Evolutionary conservation across 92 coral and sea anemone species (phyloP).

Genomic region (Parazoanthus darwini): DNA sequence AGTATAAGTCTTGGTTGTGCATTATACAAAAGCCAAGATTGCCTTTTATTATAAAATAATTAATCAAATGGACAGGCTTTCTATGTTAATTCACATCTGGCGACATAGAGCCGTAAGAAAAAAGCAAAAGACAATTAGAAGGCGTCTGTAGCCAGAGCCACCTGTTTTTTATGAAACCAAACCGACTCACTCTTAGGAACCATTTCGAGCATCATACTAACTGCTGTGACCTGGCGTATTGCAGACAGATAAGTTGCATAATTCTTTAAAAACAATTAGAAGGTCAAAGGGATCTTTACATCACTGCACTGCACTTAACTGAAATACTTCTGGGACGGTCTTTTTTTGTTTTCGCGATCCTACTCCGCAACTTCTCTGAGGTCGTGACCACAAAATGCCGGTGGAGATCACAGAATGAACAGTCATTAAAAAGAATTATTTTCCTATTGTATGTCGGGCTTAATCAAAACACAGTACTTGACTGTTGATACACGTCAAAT

Average conservation of each 20-base stretch:
- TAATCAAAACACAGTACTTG: conserved; percentile 20
- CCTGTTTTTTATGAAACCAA: neutral
- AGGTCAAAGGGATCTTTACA: neutral
- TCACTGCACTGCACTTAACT: neutral
- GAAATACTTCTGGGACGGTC: no score
- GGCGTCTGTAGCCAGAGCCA: neutral
- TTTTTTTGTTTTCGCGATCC: neutral
- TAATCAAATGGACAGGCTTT: neutral
- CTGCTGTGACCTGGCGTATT: neutral
- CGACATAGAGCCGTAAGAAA: neutral
- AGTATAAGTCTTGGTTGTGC: no score
- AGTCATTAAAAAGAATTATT: neutral
- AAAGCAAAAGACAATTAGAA: neutral
- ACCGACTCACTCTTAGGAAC: neutral
- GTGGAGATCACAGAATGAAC: neutral
- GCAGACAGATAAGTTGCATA: neutral
- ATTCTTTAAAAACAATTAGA: no score
- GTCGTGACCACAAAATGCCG: conserved; percentile 30
- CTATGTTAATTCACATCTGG: conserved; percentile 4
- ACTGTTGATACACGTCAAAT: conserved; percentile 33
- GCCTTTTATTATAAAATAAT: neutral
- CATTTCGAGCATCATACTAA: neutral
- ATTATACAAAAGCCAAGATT: neutral
- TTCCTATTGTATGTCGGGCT: neutral
- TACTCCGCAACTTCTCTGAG: conserved; percentile 23